Evolutionary conservation across 2,797 vertebrate species (phyloP), one percentile per base, ranked within the genome.

Genomic region (Lutra lutra): DNA sequence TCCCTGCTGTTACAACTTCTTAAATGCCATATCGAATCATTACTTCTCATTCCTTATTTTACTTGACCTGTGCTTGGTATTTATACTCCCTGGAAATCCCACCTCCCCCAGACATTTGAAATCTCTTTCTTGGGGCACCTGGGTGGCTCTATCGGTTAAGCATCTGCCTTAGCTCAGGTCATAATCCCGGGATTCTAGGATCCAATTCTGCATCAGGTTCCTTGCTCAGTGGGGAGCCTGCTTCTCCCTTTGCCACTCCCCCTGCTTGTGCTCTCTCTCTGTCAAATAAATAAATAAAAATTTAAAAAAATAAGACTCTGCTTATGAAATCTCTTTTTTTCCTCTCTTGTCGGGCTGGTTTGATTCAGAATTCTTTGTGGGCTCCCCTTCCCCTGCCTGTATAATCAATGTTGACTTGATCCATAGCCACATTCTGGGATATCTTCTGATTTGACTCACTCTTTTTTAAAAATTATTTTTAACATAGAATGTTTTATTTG

Each of bases 71-170:
- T 29, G 3, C 9, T n/a, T 83, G 7, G 43, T 82, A 72, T 60
- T 73, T 40, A 80, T 1, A 43, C 2, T 89, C 2, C 11, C 8
- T 89, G 68, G 18, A 73, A 62, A 48, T 4, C 1, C 18, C 0
- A 0, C 6, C 3, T 25, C 17, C 12, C 11, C 35, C 1, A 66
- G 12, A 43, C 3, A 68, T 38, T 14, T 72, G 48, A 54, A 40
- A 32, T 75, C 48, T 78, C 40, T 40, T 58, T 40, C 9, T 62
- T 72, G 58, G 11, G 58, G 25, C 25, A 12, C 25, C 25, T 60
- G 58, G 58, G 58, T 60, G 58, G 58, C 25, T 60, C 4, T 51
- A 27, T 27, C 1, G 0, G 25, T 60, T 60, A 27, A 13, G 58
- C 58, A 0, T 60, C 58, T 60, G 58, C 58, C 58, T 60, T 27